These are phyloP conservation scores for Prietella phreatophila DNA, from an alignment of 2,113 vertebrate genomes.

Conservation along the genomic window DNA sequence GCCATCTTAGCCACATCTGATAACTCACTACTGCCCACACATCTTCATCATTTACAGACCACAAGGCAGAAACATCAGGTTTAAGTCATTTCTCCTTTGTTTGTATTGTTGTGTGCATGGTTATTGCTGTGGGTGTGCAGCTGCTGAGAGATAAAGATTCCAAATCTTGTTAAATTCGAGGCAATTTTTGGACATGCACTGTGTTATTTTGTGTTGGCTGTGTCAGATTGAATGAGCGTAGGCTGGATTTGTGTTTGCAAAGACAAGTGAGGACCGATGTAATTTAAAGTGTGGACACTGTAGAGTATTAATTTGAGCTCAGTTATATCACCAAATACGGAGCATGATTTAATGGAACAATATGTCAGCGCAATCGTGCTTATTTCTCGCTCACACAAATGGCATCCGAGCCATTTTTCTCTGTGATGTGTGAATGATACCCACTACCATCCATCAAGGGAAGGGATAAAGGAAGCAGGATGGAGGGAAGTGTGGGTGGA, in stretches of 20 bases:
- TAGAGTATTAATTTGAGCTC: conserved; percentile 9
- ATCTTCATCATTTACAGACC: conserved; percentile 68
- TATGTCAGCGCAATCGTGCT: conserved; percentile 63
- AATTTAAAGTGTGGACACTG: conserved; percentile 12
- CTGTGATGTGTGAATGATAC: conserved; percentile 71
- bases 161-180: conserved; percentile 41
- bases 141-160: conserved; percentile 19
- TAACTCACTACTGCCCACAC: conserved; percentile 65
- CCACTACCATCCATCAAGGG: conserved; percentile 71
- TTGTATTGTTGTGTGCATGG: conserved; percentile 32
- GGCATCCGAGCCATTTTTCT: conserved; percentile 69
- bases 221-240: conserved; percentile 19
- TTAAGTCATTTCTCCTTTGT: conserved; percentile 54
- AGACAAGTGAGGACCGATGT: conserved; percentile 6
- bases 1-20: conserved; percentile 36
- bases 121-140: background rate
- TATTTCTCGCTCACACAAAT: conserved; percentile 72
- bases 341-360: conserved; percentile 59
- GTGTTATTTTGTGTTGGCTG: background rate
- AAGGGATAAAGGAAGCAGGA: conserved; percentile 63
- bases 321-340: conserved; percentile 1
- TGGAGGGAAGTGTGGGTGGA: conserved; percentile 61
- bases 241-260: background rate
- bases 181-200: conserved; percentile 32
- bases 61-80: conserved; percentile 65